Conservation (phyloP, 2,888 invertebrate genomes). For the Polyommatus icarus region DNA sequence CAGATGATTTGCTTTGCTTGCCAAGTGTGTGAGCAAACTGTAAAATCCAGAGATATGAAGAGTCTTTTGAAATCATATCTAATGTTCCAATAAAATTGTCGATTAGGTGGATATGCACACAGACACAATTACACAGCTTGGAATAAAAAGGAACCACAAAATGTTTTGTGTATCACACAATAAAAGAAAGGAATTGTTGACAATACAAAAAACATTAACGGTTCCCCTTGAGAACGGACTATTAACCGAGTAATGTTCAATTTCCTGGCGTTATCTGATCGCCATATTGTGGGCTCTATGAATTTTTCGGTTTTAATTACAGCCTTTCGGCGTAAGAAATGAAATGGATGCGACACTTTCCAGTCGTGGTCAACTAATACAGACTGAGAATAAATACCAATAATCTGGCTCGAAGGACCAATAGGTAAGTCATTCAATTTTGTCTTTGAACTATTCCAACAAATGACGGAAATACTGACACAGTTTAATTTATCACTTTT, state of each 20-base stretch:
- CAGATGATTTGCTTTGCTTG: not conserved
- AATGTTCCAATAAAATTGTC: too few species aligned
- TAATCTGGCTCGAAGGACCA: not conserved
- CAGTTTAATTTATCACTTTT: not conserved
- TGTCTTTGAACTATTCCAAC: not conserved
- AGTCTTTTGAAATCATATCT: too few species aligned
- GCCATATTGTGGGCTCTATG: constrained; percentile 29
- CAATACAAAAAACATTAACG: constrained; percentile 22
- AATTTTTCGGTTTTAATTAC: constrained; percentile 39
- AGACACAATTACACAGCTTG: not conserved
- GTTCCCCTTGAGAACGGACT: constrained; percentile 22
- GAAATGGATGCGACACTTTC: constrained; percentile 1
- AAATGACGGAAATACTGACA: not conserved
- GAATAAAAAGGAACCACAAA: not conserved
- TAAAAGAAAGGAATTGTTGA: constrained; percentile 21
- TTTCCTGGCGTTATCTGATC: constrained; percentile 32
- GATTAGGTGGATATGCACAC: too few species aligned
- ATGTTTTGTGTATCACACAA: not conserved
- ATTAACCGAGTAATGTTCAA: constrained; percentile 33
- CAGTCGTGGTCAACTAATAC: not conserved
- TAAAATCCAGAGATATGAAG: not conserved
- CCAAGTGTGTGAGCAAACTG: not conserved
- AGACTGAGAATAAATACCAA: not conserved
- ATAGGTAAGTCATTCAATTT: not conserved
- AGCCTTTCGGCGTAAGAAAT: not conserved